These are phyloP conservation scores for Byasa hedistus DNA, from an alignment of 2,888 invertebrate species.

Conservation along the genomic window DNA sequence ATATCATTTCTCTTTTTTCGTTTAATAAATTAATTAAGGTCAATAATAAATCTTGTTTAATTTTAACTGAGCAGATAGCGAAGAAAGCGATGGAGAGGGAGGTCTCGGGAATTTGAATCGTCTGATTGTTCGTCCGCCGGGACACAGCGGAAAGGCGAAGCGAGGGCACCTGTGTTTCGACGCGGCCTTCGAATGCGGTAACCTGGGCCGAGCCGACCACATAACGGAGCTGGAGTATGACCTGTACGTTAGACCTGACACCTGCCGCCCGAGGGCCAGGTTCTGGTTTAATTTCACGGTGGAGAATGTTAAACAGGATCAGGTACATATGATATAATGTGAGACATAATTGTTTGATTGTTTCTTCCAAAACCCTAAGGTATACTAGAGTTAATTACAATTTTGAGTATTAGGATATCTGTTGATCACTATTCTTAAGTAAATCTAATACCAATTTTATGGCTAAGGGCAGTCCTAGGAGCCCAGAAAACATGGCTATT, in stretches of 20 bases:
- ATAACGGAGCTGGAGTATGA: constrained; percentile 97
- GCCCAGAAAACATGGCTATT: too few relatives aligned
- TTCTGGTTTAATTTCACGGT: constrained; percentile 99
- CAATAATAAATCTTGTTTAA: not conserved
- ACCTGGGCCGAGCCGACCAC: constrained; percentile 96
- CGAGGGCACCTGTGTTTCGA: constrained; percentile 98
- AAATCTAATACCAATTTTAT: too few relatives aligned
- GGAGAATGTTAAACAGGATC: constrained; percentile 95
- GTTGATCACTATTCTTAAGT: too few relatives aligned
- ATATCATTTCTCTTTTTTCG: too few relatives aligned
- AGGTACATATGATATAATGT: constrained; percentile 73
- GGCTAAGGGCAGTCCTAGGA: too few relatives aligned
- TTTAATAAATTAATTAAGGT: too few relatives aligned
- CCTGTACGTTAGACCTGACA: constrained; percentile 96
- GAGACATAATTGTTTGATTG: too few relatives aligned
- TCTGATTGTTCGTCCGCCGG: constrained; percentile 92
- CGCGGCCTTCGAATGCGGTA: constrained; percentile 98
- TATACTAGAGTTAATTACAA: too few relatives aligned
- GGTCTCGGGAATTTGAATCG: constrained; percentile 95
- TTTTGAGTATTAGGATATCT: too few relatives aligned
- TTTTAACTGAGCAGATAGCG: constrained; percentile 83
- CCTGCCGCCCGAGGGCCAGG: constrained; percentile 94
- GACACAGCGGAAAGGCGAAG: constrained; percentile 96
- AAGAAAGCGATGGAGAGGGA: constrained; percentile 95
- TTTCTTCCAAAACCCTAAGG: too few relatives aligned